Percentiles rank a stretch among this genome's conserved stretches.
These are phyloP conservation scores for Danionella cerebrum DNA, from an alignment of 2,113 vertebrate genomes.

Conservation along the genomic window DNA sequence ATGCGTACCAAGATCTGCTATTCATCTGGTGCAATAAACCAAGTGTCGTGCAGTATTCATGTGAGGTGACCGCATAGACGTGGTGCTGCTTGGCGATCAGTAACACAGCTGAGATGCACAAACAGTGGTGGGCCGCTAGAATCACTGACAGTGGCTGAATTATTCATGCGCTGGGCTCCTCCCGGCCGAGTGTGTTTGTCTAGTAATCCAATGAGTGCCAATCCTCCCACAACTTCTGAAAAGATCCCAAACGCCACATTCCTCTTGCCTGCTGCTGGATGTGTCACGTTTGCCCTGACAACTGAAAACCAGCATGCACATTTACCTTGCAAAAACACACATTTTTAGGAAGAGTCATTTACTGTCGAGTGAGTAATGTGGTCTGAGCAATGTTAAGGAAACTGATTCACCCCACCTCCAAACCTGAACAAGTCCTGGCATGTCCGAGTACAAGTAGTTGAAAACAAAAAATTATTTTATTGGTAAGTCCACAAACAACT, in stretches of 20 bases:
- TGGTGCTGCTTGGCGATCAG: background rate
- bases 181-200: background rate
- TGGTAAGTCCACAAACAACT: too few species aligned
- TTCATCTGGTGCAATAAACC: background rate
- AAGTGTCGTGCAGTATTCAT: background rate
- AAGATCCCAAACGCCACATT: background rate
- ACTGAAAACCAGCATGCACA: background rate
- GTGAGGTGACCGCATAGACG: background rate
- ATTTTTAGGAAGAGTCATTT: background rate
- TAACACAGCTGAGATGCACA: background rate
- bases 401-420: background rate
- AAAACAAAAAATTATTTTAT: background rate
- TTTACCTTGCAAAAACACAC: background rate
- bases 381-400: background rate
- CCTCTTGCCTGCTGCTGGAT: background rate
- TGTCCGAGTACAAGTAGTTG: background rate
- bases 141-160: constrained; percentile 16
- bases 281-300: background rate
- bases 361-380: background rate
- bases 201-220: background rate
- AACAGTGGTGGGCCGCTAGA: background rate
- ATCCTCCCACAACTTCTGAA: constrained; percentile 4
- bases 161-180: constrained; percentile 11
- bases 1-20: background rate
- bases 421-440: background rate